Conservation (phyloP, 2,797 vertebrate species). For the Myiothlypis chrysogaster region DNA sequence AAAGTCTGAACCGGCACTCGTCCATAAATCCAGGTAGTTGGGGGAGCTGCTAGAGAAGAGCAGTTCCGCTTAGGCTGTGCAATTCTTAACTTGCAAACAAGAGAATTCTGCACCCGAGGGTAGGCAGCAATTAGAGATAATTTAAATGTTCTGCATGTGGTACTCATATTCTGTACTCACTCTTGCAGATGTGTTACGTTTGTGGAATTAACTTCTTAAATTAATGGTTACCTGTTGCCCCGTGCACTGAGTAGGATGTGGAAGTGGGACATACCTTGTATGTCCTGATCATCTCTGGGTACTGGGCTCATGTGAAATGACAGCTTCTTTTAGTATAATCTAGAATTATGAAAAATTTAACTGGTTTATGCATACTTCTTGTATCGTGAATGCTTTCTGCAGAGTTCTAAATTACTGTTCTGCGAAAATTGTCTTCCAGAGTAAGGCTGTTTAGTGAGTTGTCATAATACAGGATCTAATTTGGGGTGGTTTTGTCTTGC, state of each 20-base stretch:
- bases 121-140: neutral
- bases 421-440: neutral
- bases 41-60: neutral
- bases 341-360: neutral
- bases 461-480: neutral
- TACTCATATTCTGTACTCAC: neutral
- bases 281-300: neutral
- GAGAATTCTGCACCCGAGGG: neutral
- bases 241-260: neutral
- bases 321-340: neutral
- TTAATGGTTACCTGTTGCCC: neutral
- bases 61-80: neutral
- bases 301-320: neutral
- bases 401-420: neutral
- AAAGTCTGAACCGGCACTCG: neutral
- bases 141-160: neutral
- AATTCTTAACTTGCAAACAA: neutral
- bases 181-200: neutral
- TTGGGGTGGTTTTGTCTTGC: neutral
- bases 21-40: neutral
- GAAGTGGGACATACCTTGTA: neutral
- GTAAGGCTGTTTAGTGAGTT: neutral
- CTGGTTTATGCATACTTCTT: fast-evolving
- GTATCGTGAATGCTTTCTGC: neutral
- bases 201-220: neutral